Evolutionary conservation across 2,113 vertebrate genomes (phyloP).

Genomic region (Hippotragus niger): DNA sequence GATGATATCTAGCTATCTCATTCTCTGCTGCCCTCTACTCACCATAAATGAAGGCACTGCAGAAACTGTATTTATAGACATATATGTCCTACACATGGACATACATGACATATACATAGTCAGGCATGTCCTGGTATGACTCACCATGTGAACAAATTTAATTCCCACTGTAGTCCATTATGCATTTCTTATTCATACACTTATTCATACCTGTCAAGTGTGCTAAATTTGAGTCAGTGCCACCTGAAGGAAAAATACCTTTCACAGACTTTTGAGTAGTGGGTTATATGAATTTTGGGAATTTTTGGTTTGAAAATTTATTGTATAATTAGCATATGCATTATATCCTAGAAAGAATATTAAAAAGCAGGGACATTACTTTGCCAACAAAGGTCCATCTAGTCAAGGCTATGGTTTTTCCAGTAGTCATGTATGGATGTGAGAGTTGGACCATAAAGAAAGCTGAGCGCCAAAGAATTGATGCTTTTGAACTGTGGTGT

Average conservation of each 20-base stretch:
- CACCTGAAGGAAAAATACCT: not conserved
- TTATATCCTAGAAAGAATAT: not conserved
- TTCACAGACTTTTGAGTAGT: not conserved
- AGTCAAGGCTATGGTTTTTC: too few species aligned
- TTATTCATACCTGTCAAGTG: too few species aligned
- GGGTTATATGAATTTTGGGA: not conserved
- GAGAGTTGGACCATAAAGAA: too few species aligned
- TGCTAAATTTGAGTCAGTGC: too few species aligned
- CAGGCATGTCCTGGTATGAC: not conserved
- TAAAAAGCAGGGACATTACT: not conserved
- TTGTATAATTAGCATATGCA: not conserved
- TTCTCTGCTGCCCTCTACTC: not conserved
- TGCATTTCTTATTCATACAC: too few species aligned
- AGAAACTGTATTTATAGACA: not conserved
- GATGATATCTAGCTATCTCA: not conserved
- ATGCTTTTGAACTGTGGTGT: too few species aligned
- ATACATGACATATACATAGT: not conserved
- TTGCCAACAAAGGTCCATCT: not conserved
- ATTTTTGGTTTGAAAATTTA: not conserved
- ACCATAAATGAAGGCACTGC: not conserved
- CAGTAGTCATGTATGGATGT: too few species aligned
- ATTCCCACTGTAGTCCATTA: too few species aligned
- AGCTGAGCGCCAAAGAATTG: too few species aligned
- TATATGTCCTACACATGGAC: too few species aligned
- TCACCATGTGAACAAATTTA: too few species aligned